Evolutionary conservation across 2,888 invertebrate genomes (phyloP).

Genomic region (Eristalis pertinax): DNA sequence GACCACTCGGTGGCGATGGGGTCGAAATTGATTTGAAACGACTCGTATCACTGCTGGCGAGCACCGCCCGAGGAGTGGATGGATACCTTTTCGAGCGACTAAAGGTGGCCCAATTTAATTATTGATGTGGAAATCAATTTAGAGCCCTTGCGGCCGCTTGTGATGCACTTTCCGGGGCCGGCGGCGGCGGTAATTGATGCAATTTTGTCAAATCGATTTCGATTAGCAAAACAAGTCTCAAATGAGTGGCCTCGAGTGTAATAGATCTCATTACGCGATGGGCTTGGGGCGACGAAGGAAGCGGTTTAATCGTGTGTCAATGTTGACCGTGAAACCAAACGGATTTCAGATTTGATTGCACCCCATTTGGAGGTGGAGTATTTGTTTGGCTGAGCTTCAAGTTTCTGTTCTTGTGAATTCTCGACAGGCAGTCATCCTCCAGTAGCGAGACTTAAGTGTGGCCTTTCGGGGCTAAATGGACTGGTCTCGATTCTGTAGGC

Average conservation of each 20-base stretch:
- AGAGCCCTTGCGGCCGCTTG: slow-evolving; percentile 14
- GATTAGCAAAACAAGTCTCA: not conserved
- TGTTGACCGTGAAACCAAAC: not conserved
- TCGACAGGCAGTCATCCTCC: too few relatives aligned
- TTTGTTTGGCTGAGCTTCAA: too few relatives aligned
- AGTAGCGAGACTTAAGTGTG: too few relatives aligned
- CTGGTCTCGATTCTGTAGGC: too few relatives aligned
- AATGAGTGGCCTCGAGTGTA: not conserved
- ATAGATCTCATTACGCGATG: not conserved
- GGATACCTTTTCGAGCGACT: slow-evolving; percentile 50
- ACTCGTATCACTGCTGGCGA: not conserved
- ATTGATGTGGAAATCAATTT: slow-evolving; percentile 64
- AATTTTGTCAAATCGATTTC: slow-evolving; percentile 41
- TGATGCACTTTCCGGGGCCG: not conserved
- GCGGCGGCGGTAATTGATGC: slow-evolving; percentile 14
- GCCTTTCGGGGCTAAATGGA: too few relatives aligned
- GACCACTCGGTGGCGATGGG: not conserved
- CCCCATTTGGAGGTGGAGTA: too few relatives aligned
- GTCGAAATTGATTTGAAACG: slow-evolving; percentile 52
- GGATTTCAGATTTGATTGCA: too few relatives aligned
- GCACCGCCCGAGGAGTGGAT: slow-evolving; percentile 18
- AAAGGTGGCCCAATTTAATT: slow-evolving; percentile 60
- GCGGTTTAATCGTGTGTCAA: not conserved
- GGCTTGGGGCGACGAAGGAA: not conserved
- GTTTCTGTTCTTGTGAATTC: too few relatives aligned